These are phyloP conservation scores for Aleiodes alternator DNA, from an alignment of 2,888 invertebrate genomes.

Conservation along the genomic window DNA sequence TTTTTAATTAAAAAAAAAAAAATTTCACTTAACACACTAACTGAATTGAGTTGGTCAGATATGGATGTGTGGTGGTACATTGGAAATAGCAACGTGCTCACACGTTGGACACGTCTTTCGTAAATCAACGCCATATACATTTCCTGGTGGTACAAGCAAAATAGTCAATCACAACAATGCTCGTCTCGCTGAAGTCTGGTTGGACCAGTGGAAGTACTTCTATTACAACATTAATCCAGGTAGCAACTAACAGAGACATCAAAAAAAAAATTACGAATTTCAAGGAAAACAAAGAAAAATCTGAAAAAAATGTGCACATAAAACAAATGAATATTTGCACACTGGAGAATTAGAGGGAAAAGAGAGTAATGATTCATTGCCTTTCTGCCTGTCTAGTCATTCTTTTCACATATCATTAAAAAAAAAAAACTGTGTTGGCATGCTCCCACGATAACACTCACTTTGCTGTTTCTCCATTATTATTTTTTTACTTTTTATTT, in stretches of 20 bases:
- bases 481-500: conserved; percentile 38
- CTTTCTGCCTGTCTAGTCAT: conserved; percentile 30
- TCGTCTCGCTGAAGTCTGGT: conserved; percentile 98
- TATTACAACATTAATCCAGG: conserved; percentile 99
- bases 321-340: neutral
- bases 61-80: conserved; percentile 97
- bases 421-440: conserved; percentile 37
- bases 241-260: conserved; percentile 73
- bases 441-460: conserved; percentile 45
- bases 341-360: neutral
- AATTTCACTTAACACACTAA: conserved; percentile 69
- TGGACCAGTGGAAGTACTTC: conserved; percentile 99
- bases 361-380: conserved; percentile 10
- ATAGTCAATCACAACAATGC: conserved; percentile 99
- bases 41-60: conserved; percentile 81
- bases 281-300: neutral
- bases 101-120: conserved; percentile 98
- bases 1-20: neutral
- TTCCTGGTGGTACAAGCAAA: conserved; percentile 97
- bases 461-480: conserved; percentile 40
- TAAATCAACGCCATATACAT: conserved; percentile 98
- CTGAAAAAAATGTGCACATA: neutral
- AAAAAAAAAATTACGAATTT: conserved; percentile 25
- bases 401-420: conserved; percentile 20
- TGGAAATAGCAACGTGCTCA: conserved; percentile 96